Conservation (phyloP, 2,888 invertebrate genomes). For the Hipparchia semele region DNA sequence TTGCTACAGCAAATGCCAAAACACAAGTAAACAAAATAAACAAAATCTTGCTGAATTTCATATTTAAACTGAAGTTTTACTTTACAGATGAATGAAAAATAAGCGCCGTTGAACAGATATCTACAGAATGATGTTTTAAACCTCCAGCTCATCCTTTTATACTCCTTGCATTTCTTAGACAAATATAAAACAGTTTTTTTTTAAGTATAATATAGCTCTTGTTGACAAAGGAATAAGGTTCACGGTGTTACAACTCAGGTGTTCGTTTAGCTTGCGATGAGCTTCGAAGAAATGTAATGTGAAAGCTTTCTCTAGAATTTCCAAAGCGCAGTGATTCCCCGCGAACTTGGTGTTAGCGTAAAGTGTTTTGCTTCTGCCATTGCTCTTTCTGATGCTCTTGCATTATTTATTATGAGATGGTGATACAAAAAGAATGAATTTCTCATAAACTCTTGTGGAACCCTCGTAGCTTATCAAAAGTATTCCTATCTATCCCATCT, state of each 20-base stretch:
- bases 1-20: slow-evolving; percentile 41
- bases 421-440: not conserved
- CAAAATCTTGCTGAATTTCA: slow-evolving; percentile 52
- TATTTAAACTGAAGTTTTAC: slow-evolving; percentile 39
- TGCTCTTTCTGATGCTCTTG: not conserved
- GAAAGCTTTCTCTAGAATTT: slow-evolving; percentile 19
- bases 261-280: not conserved
- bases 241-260: not conserved
- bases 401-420: not conserved
- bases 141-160: slow-evolving; percentile 22
- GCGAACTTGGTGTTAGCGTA: slow-evolving; percentile 1
- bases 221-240: not conserved
- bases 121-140: slow-evolving; percentile 17
- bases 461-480: no score
- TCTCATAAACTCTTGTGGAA: not conserved
- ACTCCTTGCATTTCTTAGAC: slow-evolving; percentile 2
- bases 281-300: not conserved
- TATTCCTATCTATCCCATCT: no score
- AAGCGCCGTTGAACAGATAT: not conserved
- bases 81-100: not conserved
- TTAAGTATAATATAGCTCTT: slow-evolving; percentile 4
- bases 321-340: slow-evolving; percentile 24
- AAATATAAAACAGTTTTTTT: not conserved
- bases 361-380: no score
- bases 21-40: slow-evolving; percentile 47